Evolutionary conservation across 2,113 vertebrate species (phyloP), one percentile per base, ranked within the genome.

Genomic region (Sapayoa aenigma): DNA sequence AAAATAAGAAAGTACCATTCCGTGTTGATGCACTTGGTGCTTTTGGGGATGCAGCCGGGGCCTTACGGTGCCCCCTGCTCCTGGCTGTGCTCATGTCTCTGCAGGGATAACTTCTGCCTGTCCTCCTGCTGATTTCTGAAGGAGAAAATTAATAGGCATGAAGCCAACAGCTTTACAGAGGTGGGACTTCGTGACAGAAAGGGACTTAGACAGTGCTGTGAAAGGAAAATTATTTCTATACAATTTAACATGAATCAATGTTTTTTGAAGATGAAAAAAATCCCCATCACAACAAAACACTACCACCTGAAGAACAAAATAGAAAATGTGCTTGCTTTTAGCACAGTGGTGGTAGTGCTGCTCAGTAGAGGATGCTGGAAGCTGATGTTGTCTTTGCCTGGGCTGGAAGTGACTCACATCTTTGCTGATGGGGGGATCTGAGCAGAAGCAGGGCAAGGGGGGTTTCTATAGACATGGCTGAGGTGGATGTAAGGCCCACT

Each of bases 211-310:
- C 1, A 0, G 65, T 56, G 73, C 92, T 41, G 65, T 92, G 85
- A 94, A 84, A 87, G 49, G 83, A 89, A 88, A 95, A 95, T 93
- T 86, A 93, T 92, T 96, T 94, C 96, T 96, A 16, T 95, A 89
- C 93, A 87, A 92, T 94, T 95, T 93, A 95, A 94, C 86, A 84
- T 35, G 86, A 96, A 93, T 93, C 65, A 90, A 83, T 67, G 44
- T 86, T 83, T 95, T 72, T 63, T 81, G 72, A 81, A 92, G 85
- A 95, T 69, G 65, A 9, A 50, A 67, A 73, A 25, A 15, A 6
- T 42, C 9, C 9, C 27, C n/a, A 35, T 46, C 39, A 25, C 19
- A 81, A 52, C 56, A 71, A 60, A 24, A 21, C 46, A 4, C 27
- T 21, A 77, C 42, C 90, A 89, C 46, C n/a, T 85, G 67, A 84